Evolutionary conservation across 2,888 invertebrate genomes (phyloP), one percentile per base, ranked within the genome.

Genomic region (Drosophila merina): DNA sequence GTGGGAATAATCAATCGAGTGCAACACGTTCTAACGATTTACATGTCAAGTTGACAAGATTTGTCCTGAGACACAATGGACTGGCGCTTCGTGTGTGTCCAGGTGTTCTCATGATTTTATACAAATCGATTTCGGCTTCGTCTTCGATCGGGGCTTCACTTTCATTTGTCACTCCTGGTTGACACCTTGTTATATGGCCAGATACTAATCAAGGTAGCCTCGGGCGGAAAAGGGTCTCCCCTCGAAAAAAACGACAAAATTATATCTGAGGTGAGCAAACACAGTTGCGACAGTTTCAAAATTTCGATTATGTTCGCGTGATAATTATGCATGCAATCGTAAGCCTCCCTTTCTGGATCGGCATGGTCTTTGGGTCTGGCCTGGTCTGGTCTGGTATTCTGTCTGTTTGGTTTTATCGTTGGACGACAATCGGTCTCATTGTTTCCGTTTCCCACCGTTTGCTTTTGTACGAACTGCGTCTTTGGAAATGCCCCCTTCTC

Each of bases 381-480:
- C 10, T 48, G 45, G 50, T 72, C 66, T 58, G 60, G 42, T 57
- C 5, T 28, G 28, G 28, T 28, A 1, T 52, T 62, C 36, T n/a
- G 42, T 63, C 48, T 51, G 20, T 20, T 36, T 7, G 48, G 49
- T 28, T 38, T 59, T 80, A 87, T 86, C 83, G 74, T 54, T 50
- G 75, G 90, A 85, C 88, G 89, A 90, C 90, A 90, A 90, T 90
- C 90, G 78, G 82, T 84, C 86, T 88, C 89, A 89, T 90, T 90
- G 90, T 90, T 87, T 88, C 79, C 88, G 81, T 73, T 87, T 87
- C 85, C 83, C 82, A 86, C 84, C 80, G 77, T 75, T 25, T 78
- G 58, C 64, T 57, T 52, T 70, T 71, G 71, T 70, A 55, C 69
- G 74, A 75, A 79, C 72, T 86, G 78, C 86, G 87, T 87, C 88